Percentiles rank a stretch among this genome's conserved stretches.
Conservation (phyloP, 2,113 vertebrate species). For the Piprites chloris region DNA sequence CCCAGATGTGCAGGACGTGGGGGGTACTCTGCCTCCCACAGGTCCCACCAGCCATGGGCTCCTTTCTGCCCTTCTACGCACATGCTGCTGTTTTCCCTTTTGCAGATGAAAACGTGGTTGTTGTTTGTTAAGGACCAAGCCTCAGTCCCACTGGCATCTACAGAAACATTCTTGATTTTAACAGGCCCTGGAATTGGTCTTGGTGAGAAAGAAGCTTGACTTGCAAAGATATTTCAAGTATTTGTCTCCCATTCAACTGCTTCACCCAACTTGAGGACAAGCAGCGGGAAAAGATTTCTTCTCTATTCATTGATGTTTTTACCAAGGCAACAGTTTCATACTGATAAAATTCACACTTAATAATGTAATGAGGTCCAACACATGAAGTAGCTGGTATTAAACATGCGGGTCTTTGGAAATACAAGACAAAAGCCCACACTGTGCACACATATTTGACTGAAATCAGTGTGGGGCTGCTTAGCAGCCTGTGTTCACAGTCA, state of each 20-base stretch:
- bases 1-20: not conserved
- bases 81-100: not conserved
- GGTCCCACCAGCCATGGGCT: rapidly evolving
- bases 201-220: not conserved
- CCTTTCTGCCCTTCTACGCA: not conserved
- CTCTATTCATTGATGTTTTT: not conserved
- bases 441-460: rapidly evolving
- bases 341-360: not conserved
- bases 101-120: not conserved
- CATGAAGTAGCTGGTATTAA: not conserved
- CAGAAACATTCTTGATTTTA: not conserved
- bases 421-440: rapidly evolving
- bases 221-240: slow-evolving; percentile 1
- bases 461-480: not conserved
- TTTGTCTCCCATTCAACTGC: not conserved
- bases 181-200: not conserved
- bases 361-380: not conserved
- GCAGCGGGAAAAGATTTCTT: not conserved
- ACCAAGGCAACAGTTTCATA: not conserved
- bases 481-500: not conserved
- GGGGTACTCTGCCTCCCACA: not conserved
- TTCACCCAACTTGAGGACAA: not conserved
- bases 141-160: not conserved
- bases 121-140: not conserved
- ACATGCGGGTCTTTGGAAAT: rapidly evolving